Percentiles rank a stretch among this genome's conserved stretches.
Conservation (phyloP, 2,888 invertebrate genomes). For the Enchytraeus crypticus region DNA sequence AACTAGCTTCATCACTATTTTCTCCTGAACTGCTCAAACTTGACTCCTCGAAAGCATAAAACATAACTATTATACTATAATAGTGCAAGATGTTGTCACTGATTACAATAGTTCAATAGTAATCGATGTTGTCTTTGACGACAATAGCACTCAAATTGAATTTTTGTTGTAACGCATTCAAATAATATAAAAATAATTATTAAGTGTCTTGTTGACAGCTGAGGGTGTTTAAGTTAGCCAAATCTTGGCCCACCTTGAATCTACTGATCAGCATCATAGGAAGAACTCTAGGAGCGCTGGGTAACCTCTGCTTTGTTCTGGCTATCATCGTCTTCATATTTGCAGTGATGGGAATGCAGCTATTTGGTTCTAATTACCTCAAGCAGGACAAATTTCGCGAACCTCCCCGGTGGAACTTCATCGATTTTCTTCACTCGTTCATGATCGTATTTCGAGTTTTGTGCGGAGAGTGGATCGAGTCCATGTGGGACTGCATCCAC, state of each 20-base stretch:
- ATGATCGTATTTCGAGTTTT: constrained; percentile 98
- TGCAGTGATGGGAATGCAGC: constrained; percentile 99
- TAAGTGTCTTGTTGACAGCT: constrained; percentile 59
- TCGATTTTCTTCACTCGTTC: constrained; percentile 96
- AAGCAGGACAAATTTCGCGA: constrained; percentile 47
- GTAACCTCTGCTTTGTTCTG: constrained; percentile 89
- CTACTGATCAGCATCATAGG: constrained; percentile 97
- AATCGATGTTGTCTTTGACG: no score
- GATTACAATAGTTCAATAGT: no score
- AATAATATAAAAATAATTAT: no score
- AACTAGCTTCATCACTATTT: no score
- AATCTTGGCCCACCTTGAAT: constrained; percentile 97
- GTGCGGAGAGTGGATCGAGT: constrained; percentile 99
- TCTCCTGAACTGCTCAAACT: no score
- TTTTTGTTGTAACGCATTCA: no score
- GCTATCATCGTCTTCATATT: constrained; percentile 99
- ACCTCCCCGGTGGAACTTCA: constrained; percentile 87
- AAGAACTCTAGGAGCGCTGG: constrained; percentile 91
- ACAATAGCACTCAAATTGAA: no score
- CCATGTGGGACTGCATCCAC: constrained; percentile 98
- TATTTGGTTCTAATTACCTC: constrained; percentile 79
- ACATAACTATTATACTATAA: no score
- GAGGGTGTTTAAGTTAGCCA: constrained; percentile 96
- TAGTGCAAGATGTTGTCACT: no score
- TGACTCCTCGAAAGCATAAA: no score